Evolutionary conservation across 2,888 invertebrate species (phyloP).

Genomic region (Cryptophagus acutangulus): DNA sequence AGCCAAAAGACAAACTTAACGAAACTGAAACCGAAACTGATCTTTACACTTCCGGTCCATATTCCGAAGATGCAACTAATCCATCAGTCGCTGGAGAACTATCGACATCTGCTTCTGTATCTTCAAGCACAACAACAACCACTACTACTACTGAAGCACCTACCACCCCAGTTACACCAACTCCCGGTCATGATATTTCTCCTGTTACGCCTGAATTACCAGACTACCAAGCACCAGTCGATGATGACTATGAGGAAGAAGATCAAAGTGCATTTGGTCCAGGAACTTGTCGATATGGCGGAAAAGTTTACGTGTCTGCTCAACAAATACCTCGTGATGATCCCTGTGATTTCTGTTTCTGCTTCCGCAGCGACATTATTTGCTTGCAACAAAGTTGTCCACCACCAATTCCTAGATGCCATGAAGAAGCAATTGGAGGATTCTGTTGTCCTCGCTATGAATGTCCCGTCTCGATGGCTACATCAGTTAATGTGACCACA

Average conservation of each 20-base stretch:
- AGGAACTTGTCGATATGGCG: slow-evolving; percentile 87
- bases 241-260: slow-evolving; percentile 71
- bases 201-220: slow-evolving; percentile 38
- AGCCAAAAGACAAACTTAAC: no score
- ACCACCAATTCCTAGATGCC: slow-evolving; percentile 86
- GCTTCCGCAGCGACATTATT: slow-evolving; percentile 93
- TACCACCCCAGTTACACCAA: slow-evolving; percentile 15
- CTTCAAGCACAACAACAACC: slow-evolving; percentile 21
- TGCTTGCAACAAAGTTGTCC: slow-evolving; percentile 94
- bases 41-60: slow-evolving; percentile 27
- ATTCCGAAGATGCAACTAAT: slow-evolving; percentile 21
- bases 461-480: slow-evolving; percentile 86
- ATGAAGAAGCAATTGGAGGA: slow-evolving; percentile 86
- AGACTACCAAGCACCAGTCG: slow-evolving; percentile 41
- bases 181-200: slow-evolving; percentile 28
- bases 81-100: slow-evolving; percentile 33
- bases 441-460: slow-evolving; percentile 94
- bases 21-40: slow-evolving; percentile 16
- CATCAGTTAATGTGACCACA: slow-evolving; percentile 75
- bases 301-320: slow-evolving; percentile 88
- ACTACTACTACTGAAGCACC: slow-evolving; percentile 17
- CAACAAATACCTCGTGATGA: slow-evolving; percentile 93
- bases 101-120: slow-evolving; percentile 34
- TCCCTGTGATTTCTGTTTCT: slow-evolving; percentile 95
- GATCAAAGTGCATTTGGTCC: slow-evolving; percentile 74